These are phyloP conservation scores for Vicugna pacos DNA, from an alignment of 2,113 vertebrate genomes.

Conservation along the genomic window DNA sequence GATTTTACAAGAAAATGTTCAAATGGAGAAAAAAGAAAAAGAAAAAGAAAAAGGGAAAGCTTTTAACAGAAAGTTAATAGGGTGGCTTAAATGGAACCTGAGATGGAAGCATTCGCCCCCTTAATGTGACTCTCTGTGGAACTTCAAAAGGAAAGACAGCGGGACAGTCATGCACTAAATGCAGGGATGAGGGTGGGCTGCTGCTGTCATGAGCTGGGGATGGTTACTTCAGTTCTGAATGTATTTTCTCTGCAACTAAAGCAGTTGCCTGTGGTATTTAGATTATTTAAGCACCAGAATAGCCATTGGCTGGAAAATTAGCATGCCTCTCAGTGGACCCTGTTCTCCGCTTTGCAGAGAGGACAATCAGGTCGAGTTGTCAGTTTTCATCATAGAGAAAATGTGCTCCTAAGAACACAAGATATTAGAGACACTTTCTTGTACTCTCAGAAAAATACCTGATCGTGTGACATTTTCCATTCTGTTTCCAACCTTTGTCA, in stretches of 20 bases:
- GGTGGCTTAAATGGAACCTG: constrained; percentile 57
- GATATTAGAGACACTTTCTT: constrained; percentile 28
- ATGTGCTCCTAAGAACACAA: constrained; percentile 1
- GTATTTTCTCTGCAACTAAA: constrained; percentile 30
- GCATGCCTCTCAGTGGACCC: not conserved
- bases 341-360: constrained; percentile 19
- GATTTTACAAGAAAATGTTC: constrained; percentile 72
- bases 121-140: constrained; percentile 31
- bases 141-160: constrained; percentile 53
- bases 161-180: not conserved
- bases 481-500: constrained; percentile 48
- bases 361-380: not conserved
- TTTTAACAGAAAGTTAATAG: constrained; percentile 76
- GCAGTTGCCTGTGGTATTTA: not conserved
- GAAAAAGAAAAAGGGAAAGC: constrained; percentile 25
- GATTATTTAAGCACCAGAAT: not conserved
- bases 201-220: not conserved
- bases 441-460: not conserved
- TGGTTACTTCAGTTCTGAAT: not conserved
- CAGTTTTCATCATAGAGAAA: constrained; percentile 55
- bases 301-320: constrained; percentile 57
- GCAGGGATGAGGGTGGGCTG: no score
- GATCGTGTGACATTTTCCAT: constrained; percentile 34
- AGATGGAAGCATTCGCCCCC: constrained; percentile 52
- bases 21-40: not conserved